Percentiles rank a stretch among this genome's conserved stretches.
Evolutionary conservation across 1,140 invertebrate species (phyloP).

Genomic region (Nasonia vitripennis): DNA sequence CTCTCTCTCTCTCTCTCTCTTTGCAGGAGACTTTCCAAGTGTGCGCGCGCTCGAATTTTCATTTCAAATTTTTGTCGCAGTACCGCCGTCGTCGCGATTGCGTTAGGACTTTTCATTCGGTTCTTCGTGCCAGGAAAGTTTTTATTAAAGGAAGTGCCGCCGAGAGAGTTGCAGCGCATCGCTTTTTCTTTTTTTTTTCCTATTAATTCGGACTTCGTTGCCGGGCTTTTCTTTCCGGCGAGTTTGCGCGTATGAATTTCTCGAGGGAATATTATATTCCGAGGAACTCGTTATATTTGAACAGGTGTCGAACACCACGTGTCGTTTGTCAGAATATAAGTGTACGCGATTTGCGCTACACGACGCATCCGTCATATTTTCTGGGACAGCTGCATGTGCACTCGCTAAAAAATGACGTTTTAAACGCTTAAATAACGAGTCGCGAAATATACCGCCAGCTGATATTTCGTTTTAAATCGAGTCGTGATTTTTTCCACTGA

Average conservation of each 20-base stretch:
- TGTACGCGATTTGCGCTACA: background rate
- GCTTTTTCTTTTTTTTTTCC: background rate
- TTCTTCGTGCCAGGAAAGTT: slow-evolving; percentile 42
- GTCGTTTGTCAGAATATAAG: background rate
- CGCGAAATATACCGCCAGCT: background rate
- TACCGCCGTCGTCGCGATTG: background rate
- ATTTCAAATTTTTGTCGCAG: slow-evolving; percentile 32
- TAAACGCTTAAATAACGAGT: too few relatives aligned
- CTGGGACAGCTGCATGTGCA: background rate
- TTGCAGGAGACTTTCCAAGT: slow-evolving; percentile 28
- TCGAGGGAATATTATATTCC: too few relatives aligned
- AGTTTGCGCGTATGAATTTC: too few relatives aligned
- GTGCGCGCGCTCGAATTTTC: slow-evolving; percentile 40
- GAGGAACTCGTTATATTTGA: too few relatives aligned
- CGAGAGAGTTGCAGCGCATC: slow-evolving; percentile 10
- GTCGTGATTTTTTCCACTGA: background rate
- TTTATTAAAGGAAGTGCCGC: slow-evolving; percentile 34
- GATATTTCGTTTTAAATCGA: background rate
- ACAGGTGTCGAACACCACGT: too few relatives aligned
- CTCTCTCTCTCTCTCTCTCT: background rate
- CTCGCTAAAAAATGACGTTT: background rate
- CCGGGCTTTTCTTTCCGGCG: background rate
- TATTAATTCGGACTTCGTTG: slow-evolving; percentile 10
- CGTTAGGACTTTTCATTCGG: slow-evolving; percentile 43
- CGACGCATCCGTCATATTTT: too few relatives aligned